Conservation (phyloP, 2,113 vertebrate genomes). For the Rissa tridactyla region DNA sequence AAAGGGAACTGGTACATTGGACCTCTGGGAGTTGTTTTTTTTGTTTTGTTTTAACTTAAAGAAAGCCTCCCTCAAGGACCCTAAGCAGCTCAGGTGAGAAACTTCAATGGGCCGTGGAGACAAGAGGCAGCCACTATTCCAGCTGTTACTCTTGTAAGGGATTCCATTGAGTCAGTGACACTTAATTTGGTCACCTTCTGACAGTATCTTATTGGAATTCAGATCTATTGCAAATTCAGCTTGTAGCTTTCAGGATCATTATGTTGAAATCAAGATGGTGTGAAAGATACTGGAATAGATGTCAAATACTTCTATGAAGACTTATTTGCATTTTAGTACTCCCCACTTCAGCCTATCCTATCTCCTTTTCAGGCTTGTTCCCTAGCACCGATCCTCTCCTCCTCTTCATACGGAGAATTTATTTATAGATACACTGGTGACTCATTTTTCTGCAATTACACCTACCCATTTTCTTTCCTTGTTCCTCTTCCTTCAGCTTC, state of each 20-base stretch:
- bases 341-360: background rate
- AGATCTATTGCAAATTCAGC: background rate
- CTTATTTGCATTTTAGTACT: background rate
- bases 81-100: background rate
- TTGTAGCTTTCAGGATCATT: background rate
- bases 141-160: background rate
- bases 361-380: slow-evolving; percentile 3
- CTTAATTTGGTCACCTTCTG: background rate
- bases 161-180: background rate
- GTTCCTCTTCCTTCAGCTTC: slow-evolving; percentile 1
- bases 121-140: background rate
- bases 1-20: background rate
- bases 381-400: background rate
- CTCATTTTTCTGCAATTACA: slow-evolving; percentile 47
- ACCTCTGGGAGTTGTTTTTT: background rate
- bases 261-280: background rate
- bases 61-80: background rate
- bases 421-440: slow-evolving; percentile 45
- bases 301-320: background rate
- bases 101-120: background rate
- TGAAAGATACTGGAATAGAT: background rate
- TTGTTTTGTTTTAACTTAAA: background rate
- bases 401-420: background rate
- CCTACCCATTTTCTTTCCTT: slow-evolving; percentile 38
- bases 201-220: background rate